These are phyloP conservation scores for Aquatica leii DNA, from an alignment of 2,888 invertebrate genomes.

Conservation along the genomic window DNA sequence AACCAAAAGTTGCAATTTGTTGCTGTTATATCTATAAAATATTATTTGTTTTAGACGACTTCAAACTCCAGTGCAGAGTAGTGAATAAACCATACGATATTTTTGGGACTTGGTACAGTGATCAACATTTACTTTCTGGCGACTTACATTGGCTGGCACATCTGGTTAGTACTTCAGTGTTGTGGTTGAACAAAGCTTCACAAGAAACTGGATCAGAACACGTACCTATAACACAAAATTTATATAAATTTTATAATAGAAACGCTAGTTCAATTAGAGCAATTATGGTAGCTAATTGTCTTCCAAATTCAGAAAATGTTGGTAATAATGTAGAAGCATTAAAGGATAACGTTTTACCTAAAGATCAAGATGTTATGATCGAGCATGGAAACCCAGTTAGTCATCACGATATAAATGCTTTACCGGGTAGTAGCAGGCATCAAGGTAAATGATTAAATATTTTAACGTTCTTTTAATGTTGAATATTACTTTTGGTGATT, in stretches of 20 bases:
- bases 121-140: constrained; percentile 80
- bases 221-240: constrained; percentile 77
- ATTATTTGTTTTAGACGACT: constrained; percentile 36
- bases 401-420: constrained; percentile 61
- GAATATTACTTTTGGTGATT: no score
- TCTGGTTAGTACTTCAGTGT: constrained; percentile 74
- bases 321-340: constrained; percentile 50
- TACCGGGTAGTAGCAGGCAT: constrained; percentile 38
- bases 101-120: constrained; percentile 90
- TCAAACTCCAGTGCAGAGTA: constrained; percentile 71
- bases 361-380: constrained; percentile 38
- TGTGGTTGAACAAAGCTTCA: constrained; percentile 84
- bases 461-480: no score
- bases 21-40: neutral
- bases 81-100: constrained; percentile 87
- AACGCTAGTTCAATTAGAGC: constrained; percentile 82
- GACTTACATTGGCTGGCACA: constrained; percentile 83
- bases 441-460: constrained; percentile 36
- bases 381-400: constrained; percentile 65
- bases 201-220: constrained; percentile 82
- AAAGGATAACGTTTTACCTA: constrained; percentile 40
- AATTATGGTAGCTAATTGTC: constrained; percentile 79
- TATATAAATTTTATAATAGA: constrained; percentile 77
- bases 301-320: constrained; percentile 59
- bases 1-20: no score